phyloP scores from a whole-genome alignment of 2,113 vertebrate species.

The Canis aureus region DNA sequence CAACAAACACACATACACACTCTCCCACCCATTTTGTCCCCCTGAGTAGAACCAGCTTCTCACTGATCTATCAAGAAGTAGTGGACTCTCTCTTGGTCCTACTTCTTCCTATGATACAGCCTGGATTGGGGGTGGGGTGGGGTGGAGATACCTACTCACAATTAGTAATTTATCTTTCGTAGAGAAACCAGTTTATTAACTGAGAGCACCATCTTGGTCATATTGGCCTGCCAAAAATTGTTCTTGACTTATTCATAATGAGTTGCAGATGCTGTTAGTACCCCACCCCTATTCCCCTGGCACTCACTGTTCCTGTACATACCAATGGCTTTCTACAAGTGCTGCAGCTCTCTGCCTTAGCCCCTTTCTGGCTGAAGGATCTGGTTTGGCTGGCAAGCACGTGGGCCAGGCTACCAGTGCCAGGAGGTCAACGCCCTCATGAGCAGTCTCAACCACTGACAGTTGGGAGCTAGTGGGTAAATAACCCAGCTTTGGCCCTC shows the following conservation, averaged over 20 bases:
- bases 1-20: background rate
- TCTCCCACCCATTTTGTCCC: background rate
- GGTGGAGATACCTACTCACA: background rate
- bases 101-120: background rate
- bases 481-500: background rate
- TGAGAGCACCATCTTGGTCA: background rate
- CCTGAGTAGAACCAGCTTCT: background rate
- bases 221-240: background rate
- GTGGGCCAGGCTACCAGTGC: background rate
- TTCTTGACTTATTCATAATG: background rate
- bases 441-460: background rate
- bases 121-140: background rate
- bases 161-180: background rate
- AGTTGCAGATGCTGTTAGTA: background rate
- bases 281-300: background rate
- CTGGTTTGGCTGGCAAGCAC: background rate
- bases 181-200: background rate
- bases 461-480: background rate
- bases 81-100: background rate
- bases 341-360: background rate
- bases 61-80: background rate
- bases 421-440: background rate
- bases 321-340: background rate
- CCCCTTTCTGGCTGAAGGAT: background rate
- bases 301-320: background rate